These are phyloP conservation scores for Thereuonema tuberculata DNA, from an alignment of 1,140 invertebrate species.

Conservation along the genomic window DNA sequence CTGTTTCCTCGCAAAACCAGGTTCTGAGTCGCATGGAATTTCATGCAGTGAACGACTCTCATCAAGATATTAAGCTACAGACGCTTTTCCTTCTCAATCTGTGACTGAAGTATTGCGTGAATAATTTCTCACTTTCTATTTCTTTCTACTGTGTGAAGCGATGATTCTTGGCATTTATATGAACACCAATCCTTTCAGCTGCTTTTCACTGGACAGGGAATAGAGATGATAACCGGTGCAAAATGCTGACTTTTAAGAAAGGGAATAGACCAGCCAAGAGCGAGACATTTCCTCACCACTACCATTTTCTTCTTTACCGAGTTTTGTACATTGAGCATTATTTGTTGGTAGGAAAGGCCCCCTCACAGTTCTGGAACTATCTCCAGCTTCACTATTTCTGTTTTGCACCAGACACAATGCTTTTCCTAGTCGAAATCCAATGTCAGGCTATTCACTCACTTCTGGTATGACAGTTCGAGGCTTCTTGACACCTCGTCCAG, in stretches of 20 bases:
- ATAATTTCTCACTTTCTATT: constrained; percentile 8
- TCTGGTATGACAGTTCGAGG: no score
- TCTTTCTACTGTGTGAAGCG: constrained; percentile 9
- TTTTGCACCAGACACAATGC: neutral
- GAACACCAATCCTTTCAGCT: constrained; percentile 11
- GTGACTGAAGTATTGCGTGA: neutral
- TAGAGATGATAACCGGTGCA: neutral
- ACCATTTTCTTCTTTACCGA: neutral
- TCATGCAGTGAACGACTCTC: no score
- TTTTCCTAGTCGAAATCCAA: no score
- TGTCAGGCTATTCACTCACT: no score
- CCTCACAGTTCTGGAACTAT: neutral
- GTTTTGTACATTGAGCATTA: no score
- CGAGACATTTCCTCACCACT: neutral
- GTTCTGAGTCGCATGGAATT: constrained; percentile 5
- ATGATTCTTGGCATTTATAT: constrained; percentile 9
- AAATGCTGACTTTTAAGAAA: neutral
- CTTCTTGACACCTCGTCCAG: no score
- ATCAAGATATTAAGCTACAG: no score
- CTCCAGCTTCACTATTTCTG: neutral
- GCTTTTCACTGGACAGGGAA: constrained; percentile 6
- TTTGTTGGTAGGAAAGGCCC: neutral
- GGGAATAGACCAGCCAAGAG: neutral
- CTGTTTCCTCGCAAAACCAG: no score
- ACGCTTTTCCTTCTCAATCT: no score